Evolutionary conservation across 2,888 invertebrate species (phyloP).

Genomic region (Epinotia bilunana): DNA sequence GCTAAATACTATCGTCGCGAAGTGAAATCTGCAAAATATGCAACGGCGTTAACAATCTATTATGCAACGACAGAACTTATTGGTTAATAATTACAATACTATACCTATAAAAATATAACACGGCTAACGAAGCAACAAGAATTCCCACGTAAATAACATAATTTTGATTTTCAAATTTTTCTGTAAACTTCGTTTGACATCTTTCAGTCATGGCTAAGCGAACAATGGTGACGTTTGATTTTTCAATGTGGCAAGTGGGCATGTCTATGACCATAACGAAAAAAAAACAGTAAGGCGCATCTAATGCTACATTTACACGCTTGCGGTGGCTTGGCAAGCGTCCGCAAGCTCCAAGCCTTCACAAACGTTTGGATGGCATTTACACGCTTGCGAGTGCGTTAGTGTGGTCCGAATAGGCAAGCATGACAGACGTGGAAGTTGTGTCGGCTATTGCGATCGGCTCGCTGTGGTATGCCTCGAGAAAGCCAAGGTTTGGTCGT

Average conservation of each 20-base stretch:
- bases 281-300: too few relatives aligned
- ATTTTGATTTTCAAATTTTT: constrained; percentile 79
- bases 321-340: too few relatives aligned
- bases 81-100: constrained; percentile 45
- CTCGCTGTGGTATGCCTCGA: too few relatives aligned
- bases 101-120: constrained; percentile 78
- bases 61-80: constrained; percentile 43
- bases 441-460: too few relatives aligned
- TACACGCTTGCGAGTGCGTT: too few relatives aligned
- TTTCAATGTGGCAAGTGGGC: constrained; percentile 46
- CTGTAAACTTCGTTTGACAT: constrained; percentile 79
- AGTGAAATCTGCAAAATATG: constrained; percentile 76
- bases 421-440: too few relatives aligned
- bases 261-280: not conserved
- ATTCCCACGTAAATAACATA: constrained; percentile 77
- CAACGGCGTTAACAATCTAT: constrained; percentile 55
- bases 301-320: too few relatives aligned
- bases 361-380: too few relatives aligned
- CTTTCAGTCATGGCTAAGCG: constrained; percentile 81
- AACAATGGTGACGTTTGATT: constrained; percentile 57
- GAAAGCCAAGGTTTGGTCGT: too few relatives aligned
- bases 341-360: too few relatives aligned
- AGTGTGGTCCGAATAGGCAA: too few relatives aligned
- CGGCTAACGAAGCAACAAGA: constrained; percentile 67
- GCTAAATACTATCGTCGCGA: constrained; percentile 72